Evolutionary conservation across 2,888 invertebrate species (phyloP), one percentile per base, ranked within the genome.

Genomic region (Nasonovia ribisnigri): DNA sequence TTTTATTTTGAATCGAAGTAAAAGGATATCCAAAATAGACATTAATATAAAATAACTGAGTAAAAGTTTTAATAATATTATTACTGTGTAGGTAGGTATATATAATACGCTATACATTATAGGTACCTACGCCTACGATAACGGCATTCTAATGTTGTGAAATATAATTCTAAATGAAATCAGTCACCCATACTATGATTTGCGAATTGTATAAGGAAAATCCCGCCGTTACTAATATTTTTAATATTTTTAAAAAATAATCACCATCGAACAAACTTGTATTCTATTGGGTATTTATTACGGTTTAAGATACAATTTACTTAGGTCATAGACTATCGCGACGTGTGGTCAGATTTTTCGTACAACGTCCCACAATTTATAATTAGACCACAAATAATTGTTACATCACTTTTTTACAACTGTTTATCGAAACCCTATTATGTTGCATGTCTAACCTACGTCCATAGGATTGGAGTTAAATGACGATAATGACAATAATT

Each of bases 401-500:
- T 86, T 86, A 46, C 86, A 29, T 29, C 46, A 86, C 86, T 20
- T 84, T 77, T 43, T 91, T 54, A 84, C 43, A 5, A 57, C 77
- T 77, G 67, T 43, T 84, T 43, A 91, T 91, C 84, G 10, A 10
- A 43, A 57, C 91, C 2, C 84, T 43, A 54, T 84, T 91, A 84
- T 43, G 10, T 42, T 29, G 67, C 46, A 57, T 88, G 26, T 46
- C 54, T 29, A 1, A 91, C 91, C 91, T 84, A 36, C 36, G 90
- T 67, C 67, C 90, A 60, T 3, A 46, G 26, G 67, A 77, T 36
- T 26, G 29, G 48, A 20, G n/a, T 36, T 90, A 48, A 90, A 90
- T 36, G 67, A 90, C 90, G 48, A 36, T 91, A 84, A 91, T 88
- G 42, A 36, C 88, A 54, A 51, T 91, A 54, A 91, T 84, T 84